Base-by-base conservation (phyloP, 1,140 invertebrate genomes). In the Octopus bimaculoides region DNA sequence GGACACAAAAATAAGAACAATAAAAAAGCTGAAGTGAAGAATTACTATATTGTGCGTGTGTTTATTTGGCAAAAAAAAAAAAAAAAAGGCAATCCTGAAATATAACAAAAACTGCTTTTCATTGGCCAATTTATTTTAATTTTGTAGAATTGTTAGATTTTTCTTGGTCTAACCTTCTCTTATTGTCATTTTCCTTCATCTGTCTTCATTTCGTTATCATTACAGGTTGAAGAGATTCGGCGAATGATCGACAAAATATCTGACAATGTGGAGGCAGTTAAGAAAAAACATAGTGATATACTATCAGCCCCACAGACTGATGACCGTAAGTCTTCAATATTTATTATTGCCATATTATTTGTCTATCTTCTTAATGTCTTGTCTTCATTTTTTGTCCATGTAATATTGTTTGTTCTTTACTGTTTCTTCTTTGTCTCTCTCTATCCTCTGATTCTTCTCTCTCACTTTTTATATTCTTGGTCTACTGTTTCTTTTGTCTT, bases 211-310 rank as follows among this genome's bases (percentile, higher is more conserved):
- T 14, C 26, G 1, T 81, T 79, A 73, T 81, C 66, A 77, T 86
- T 86, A 14, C 82, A 93, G 92, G 97, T 99, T 91, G 98, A 99
- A 92, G 98, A 99, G 92, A 99, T 99, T 91, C 94, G 97, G 84
- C 96, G 97, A 91, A 98, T 98, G 95, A 98, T 99, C 93, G 97
- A 99, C 91, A 98, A 97, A 92, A 98, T 99, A 90, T 96, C 98
- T 90, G 94, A 95, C 86, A 98, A 98, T 93, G 97, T 99, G 76
- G 97, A 99, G 89, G 97, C 99, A 92, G 98, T 99, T 55, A 99
- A 99, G 93, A 98, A 98, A 93, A 99, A 98, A 93, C 98, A 99
- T 91, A 98, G 97, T 92, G 95, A 96, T 90, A 99, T 99, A 88
- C 92, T 99, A 85, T 98, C 97, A 86, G 97, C 97, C 84, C 98